A percentile compares a stretch with the other conserved stretches of the same genome.
Evolutionary conservation across 2,113 vertebrate genomes (phyloP).

Genomic region (Pseudorasbora parva): DNA sequence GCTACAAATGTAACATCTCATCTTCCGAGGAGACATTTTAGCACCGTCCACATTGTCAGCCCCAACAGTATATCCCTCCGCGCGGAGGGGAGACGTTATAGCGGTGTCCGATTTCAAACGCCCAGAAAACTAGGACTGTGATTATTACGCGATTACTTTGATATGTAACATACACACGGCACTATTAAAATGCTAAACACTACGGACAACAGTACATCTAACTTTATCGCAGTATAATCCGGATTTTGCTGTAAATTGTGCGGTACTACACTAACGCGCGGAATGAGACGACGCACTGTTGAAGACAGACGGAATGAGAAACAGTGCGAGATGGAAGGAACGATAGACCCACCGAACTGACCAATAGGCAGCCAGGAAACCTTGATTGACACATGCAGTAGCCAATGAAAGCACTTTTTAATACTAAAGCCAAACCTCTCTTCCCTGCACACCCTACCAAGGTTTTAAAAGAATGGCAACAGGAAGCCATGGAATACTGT

Average conservation of each 20-base stretch:
- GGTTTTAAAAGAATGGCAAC: slow-evolving; percentile 59
- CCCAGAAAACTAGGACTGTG: slow-evolving; percentile 22
- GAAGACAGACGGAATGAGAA: slow-evolving; percentile 60
- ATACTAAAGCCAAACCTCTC: slow-evolving; percentile 54
- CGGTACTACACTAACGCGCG: slow-evolving; percentile 82
- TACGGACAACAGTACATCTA: not conserved
- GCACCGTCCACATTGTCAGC: slow-evolving; percentile 83
- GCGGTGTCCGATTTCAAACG: slow-evolving; percentile 76
- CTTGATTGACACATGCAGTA: slow-evolving; percentile 65
- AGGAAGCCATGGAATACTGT: slow-evolving; percentile 54
- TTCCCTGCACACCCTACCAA: slow-evolving; percentile 57
- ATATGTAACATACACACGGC: not conserved
- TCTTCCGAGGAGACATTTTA: slow-evolving; percentile 83
- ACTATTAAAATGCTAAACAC: not conserved
- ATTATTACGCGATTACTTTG: not conserved
- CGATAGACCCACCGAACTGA: slow-evolving; percentile 70
- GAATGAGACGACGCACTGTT: slow-evolving; percentile 72
- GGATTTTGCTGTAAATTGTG: slow-evolving; percentile 46
- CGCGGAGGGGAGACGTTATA: slow-evolving; percentile 69
- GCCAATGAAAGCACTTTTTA: slow-evolving; percentile 56
- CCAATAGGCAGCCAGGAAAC: slow-evolving; percentile 70
- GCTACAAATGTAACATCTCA: slow-evolving; percentile 75
- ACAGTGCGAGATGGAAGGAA: slow-evolving; percentile 77
- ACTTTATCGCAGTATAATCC: not conserved
- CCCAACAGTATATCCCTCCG: slow-evolving; percentile 76